Percentiles rank a stretch among this genome's conserved stretches.
Evolutionary conservation across 2,113 vertebrate genomes (phyloP).

Genomic region (Hyperopisus bebe): DNA sequence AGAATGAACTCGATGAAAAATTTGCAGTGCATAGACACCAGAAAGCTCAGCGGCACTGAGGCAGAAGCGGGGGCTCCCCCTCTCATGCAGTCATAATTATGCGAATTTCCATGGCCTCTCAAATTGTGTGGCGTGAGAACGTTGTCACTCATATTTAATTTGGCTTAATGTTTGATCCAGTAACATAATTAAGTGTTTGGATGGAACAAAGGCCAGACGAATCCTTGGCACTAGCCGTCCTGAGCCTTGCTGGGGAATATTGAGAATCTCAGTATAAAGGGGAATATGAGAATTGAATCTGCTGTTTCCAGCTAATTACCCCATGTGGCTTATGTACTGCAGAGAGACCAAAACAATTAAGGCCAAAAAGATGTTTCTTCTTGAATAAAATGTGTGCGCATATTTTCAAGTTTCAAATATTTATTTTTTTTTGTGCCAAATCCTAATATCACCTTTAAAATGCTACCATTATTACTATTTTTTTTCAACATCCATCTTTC

Average conservation of each 20-base stretch:
- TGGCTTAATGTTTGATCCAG: background rate
- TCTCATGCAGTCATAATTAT: background rate
- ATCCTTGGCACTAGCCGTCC: background rate
- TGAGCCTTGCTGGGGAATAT: background rate
- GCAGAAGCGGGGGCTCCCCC: background rate
- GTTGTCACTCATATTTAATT: background rate
- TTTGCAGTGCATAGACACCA: background rate
- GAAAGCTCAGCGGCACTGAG: background rate
- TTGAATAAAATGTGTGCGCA: background rate
- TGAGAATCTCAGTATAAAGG: background rate
- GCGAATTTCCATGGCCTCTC: background rate
- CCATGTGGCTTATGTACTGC: background rate
- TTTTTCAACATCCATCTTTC: background rate
- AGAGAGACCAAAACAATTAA: background rate
- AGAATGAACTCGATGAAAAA: background rate
- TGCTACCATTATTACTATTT: background rate
- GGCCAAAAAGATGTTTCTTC: background rate
- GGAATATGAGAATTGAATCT: background rate
- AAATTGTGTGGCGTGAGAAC: background rate
- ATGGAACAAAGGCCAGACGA: background rate
- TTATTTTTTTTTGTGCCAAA: background rate
- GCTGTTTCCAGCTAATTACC: background rate
- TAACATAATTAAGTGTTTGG: constrained; percentile 15
- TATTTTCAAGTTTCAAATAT: background rate
- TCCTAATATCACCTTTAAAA: background rate